A percentile compares a stretch with the other conserved stretches of the same genome.
These are phyloP conservation scores for Epizoanthus illoricatus DNA, from an alignment of 92 coral and sea anemone species.

Conservation along the genomic window DNA sequence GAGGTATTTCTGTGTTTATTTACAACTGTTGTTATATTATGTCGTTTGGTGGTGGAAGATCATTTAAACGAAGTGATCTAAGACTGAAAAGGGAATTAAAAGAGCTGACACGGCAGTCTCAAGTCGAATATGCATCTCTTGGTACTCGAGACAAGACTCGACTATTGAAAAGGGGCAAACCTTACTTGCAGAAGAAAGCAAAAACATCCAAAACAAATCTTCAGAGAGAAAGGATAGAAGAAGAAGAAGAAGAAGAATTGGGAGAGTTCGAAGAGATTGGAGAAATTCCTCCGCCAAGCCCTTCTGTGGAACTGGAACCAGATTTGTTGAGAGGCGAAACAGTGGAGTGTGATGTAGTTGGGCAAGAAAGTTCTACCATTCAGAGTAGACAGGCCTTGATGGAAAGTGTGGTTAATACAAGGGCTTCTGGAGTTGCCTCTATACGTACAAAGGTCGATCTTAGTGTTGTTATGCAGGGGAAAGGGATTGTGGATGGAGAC, in stretches of 20 bases:
- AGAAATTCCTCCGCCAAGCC: constrained; percentile 70
- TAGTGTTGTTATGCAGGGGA: constrained; percentile 95
- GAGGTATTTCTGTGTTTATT: not conserved
- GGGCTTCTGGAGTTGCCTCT: constrained; percentile 66
- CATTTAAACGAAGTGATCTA: constrained; percentile 66
- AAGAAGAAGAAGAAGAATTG: constrained; percentile 14
- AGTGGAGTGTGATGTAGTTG: constrained; percentile 8
- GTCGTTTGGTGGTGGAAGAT: constrained; percentile 82
- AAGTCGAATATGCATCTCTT: constrained; percentile 68
- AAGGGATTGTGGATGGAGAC: constrained; percentile 62
- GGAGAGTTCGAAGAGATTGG: not conserved
- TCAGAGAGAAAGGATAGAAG: constrained; percentile 32
- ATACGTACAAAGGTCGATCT: constrained; percentile 81
- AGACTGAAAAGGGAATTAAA: constrained; percentile 75
- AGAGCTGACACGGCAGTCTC: constrained; percentile 70
- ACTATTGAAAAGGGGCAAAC: constrained; percentile 49
- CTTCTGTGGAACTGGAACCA: constrained; percentile 71
- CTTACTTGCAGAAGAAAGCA: constrained; percentile 33
- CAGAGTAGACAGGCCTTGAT: constrained; percentile 25
- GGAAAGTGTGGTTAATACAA: constrained; percentile 13
- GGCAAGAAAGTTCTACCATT: constrained; percentile 6
- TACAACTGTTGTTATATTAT: constrained; percentile 18
- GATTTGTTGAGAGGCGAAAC: constrained; percentile 44
- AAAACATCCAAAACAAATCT: constrained; percentile 15
- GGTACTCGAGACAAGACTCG: constrained; percentile 67